Evolutionary conservation across 2,888 invertebrate genomes (phyloP).

Genomic region (Dilophus febrilis): DNA sequence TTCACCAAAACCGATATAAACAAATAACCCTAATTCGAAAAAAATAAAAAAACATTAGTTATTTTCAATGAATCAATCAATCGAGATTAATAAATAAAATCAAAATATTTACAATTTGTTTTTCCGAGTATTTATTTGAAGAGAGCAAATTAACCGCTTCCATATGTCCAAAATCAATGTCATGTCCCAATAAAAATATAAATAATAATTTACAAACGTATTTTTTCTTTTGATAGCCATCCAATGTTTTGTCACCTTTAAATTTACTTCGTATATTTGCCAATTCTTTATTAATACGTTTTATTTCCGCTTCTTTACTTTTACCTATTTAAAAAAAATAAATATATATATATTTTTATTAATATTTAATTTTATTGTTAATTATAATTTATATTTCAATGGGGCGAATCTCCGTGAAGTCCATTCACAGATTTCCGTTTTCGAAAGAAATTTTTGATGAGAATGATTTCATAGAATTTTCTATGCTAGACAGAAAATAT

Average conservation of each 20-base stretch:
- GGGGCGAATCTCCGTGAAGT: too few species aligned
- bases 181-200: slow-evolving; percentile 97
- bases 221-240: slow-evolving; percentile 99
- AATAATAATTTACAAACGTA: slow-evolving; percentile 99
- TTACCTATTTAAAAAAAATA: slow-evolving; percentile 44
- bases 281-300: slow-evolving; percentile 98
- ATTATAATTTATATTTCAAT: too few species aligned
- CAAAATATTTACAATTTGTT: slow-evolving; percentile 69
- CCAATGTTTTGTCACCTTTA: slow-evolving; percentile 98
- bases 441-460: too few species aligned
- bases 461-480: too few species aligned
- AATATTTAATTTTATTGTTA: too few species aligned
- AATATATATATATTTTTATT: slow-evolving; percentile 4
- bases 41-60: slow-evolving; percentile 11
- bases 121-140: slow-evolving; percentile 99
- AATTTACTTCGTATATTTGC: slow-evolving; percentile 99
- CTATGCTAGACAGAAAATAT: too few species aligned
- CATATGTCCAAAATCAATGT: slow-evolving; percentile 99
- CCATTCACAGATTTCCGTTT: too few species aligned
- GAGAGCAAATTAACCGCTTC: slow-evolving; percentile 98
- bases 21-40: slow-evolving; percentile 79
- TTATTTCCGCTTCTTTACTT: slow-evolving; percentile 99
- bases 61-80: too few species aligned
- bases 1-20: slow-evolving; percentile 99
- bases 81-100: neutral